These are phyloP conservation scores for Cairina moschata DNA, from an alignment of 2,113 vertebrate species.

Conservation along the genomic window DNA sequence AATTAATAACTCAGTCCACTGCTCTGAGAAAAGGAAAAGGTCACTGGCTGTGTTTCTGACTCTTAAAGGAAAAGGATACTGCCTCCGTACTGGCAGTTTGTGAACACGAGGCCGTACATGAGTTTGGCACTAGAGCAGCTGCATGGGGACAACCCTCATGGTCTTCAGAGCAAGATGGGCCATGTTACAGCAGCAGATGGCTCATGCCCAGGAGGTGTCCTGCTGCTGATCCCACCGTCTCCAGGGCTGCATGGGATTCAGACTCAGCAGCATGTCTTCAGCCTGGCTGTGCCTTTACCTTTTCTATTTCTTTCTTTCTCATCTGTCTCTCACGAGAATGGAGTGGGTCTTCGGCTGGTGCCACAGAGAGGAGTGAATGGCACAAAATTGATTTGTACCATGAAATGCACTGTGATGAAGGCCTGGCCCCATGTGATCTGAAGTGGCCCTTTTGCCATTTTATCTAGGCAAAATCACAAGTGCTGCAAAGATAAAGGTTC, in stretches of 20 bases:
- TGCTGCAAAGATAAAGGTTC: not conserved
- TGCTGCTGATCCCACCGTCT: not conserved
- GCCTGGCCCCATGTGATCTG: not conserved
- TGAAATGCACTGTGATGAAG: not conserved
- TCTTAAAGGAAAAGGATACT: not conserved
- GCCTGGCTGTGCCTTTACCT: fast-evolving
- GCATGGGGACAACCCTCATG: fast-evolving
- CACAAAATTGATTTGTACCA: not conserved
- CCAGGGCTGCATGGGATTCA: fast-evolving
- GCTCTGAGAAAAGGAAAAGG: not conserved
- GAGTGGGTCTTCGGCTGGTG: not conserved
- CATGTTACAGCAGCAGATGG: fast-evolving
- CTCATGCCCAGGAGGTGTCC: too few relatives aligned
- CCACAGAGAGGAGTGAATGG: not conserved
- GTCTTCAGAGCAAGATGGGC: not conserved
- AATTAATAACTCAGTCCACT: not conserved
- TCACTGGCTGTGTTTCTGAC: not conserved
- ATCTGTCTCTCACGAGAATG: fast-evolving
- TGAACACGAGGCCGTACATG: fast-evolving
- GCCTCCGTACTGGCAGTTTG: not conserved
- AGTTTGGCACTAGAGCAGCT: not conserved
- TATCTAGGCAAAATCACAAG: not conserved
- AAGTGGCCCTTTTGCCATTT: not conserved
- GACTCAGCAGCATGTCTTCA: fast-evolving
- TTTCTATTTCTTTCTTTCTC: not conserved